Percentiles rank a stretch among this genome's conserved stretches.
These are phyloP conservation scores for Coregonus suidteri DNA, from an alignment of 2,797 vertebrate species.

Conservation along the genomic window DNA sequence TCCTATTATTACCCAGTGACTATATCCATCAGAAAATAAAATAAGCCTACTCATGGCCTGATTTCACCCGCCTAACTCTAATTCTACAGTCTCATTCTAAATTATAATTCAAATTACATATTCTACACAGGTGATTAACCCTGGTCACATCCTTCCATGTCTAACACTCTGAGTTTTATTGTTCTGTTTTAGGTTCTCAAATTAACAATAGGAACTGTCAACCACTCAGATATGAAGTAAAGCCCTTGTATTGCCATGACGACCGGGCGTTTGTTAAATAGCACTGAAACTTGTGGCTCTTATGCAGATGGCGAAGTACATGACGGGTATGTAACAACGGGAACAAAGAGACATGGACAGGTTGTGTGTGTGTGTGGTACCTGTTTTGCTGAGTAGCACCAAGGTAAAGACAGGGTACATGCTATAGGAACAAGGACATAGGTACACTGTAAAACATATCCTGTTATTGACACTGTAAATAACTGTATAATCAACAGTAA, in stretches of 20 bases:
- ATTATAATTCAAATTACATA: not conserved
- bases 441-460: too few species aligned
- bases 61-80: conserved; percentile 19
- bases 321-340: conserved; percentile 35
- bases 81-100: conserved; percentile 8
- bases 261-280: conserved; percentile 61
- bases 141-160: conserved; percentile 9
- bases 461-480: too few species aligned
- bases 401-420: not conserved
- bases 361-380: not conserved
- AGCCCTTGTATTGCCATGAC: conserved; percentile 66
- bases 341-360: not conserved
- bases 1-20: conserved; percentile 35
- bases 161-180: not conserved
- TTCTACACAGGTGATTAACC: not conserved
- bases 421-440: not conserved
- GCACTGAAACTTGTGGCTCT: conserved; percentile 48
- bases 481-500: too few species aligned
- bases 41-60: conserved; percentile 13
- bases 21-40: conserved; percentile 24
- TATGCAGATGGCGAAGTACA: conserved; percentile 43
- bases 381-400: not conserved
- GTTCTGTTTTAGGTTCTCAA: conserved; percentile 47
- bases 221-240: conserved; percentile 35
- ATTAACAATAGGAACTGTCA: conserved; percentile 34